phyloP scores from a whole-genome alignment of 2,113 vertebrate species.

The Thomomys bottae region DNA sequence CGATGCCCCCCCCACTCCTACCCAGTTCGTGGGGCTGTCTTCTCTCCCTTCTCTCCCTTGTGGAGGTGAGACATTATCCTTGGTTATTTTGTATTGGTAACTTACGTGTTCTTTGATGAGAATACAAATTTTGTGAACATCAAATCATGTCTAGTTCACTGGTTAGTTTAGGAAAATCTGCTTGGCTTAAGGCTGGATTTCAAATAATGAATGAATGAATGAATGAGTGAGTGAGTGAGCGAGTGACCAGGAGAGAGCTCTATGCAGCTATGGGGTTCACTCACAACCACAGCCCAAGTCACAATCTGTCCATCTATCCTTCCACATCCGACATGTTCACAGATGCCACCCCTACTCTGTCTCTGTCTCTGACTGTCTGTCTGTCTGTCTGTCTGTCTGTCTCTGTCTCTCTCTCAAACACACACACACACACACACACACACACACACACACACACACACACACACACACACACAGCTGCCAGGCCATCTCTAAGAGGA shows the following conservation, averaged over 20 bases:
- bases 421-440: background rate
- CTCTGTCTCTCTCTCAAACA: no score
- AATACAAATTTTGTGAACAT: background rate
- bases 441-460: background rate
- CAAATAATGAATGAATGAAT: background rate
- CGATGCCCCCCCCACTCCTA: no score
- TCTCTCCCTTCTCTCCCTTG: background rate
- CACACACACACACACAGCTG: background rate
- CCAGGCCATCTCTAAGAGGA: background rate
- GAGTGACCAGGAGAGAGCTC: no score
- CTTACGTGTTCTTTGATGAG: background rate
- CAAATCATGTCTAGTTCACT: background rate
- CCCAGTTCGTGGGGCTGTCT: background rate
- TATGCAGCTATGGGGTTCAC: background rate
- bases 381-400: no score
- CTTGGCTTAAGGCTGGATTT: background rate
- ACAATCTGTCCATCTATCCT: background rate
- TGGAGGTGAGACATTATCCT: background rate
- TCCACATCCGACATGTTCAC: background rate
- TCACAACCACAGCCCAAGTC: rapidly evolving
- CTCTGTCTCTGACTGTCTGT: no score
- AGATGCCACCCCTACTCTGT: background rate
- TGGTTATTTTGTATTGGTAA: background rate
- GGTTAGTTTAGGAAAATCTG: background rate
- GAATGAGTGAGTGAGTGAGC: no score